Evolutionary conservation across 1,140 invertebrate species (phyloP).

Genomic region (Penaeus vannamei): DNA sequence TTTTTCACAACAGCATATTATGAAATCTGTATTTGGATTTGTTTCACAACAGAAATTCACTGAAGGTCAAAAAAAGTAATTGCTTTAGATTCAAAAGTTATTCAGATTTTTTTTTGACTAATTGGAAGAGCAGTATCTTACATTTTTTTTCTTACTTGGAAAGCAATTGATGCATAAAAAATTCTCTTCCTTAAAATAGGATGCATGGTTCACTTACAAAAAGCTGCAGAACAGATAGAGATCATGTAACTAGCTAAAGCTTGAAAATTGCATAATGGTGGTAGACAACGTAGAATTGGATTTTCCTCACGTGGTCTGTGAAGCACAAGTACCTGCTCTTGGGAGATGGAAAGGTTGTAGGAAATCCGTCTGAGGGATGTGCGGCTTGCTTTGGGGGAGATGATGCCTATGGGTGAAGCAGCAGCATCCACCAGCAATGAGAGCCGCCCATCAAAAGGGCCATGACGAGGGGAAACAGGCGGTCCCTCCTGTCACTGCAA

Average conservation of each 20-base stretch:
- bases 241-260: neutral
- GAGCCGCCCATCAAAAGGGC: neutral
- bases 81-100: too few species aligned
- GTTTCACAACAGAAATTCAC: too few species aligned
- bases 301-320: conserved; percentile 46
- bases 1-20: too few species aligned
- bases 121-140: too few species aligned
- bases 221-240: neutral
- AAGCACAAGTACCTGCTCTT: conserved; percentile 59
- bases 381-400: conserved; percentile 45
- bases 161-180: too few species aligned
- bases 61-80: too few species aligned
- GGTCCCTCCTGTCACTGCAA: conserved; percentile 44
- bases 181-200: too few species aligned
- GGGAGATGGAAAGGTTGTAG: conserved; percentile 60
- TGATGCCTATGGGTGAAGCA: conserved; percentile 26
- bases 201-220: neutral
- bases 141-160: too few species aligned
- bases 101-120: too few species aligned
- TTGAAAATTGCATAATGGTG: neutral
- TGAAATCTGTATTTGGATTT: too few species aligned
- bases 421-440: conserved; percentile 29
- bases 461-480: conserved; percentile 25
- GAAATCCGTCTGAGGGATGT: conserved; percentile 60
- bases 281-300: neutral